Base-by-base conservation (phyloP, 2,797 vertebrate genomes). In the Aulostomus chinensis region DNA sequence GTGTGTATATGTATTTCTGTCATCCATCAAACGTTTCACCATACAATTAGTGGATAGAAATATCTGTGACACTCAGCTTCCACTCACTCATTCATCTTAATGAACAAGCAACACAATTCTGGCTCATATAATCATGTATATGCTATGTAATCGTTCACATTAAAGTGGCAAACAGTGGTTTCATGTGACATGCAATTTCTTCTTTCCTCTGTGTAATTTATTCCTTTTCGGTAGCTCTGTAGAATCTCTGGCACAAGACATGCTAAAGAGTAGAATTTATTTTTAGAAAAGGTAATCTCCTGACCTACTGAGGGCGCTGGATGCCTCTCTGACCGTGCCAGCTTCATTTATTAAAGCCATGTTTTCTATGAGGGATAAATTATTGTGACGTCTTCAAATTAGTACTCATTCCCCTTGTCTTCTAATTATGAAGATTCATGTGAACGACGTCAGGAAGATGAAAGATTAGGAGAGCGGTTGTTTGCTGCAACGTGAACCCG, bases 341-440 rank as follows among this genome's bases (percentile, higher is more conserved):
- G 52, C 59, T 86, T 79, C 73, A 83, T 88, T 78, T 75, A 89
- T 88, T 85, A 86, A 77, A 80, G 48, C 51, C 46, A 31, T 56
- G 59, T 83, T 86, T 73, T 78, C 67, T 52, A 59, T 62, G 37
- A 73, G 57, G 38, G 55, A 32, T 83, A 78, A 80, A 88, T 86
- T 68, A 69, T 68, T 78, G 58, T 58, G 65, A 72, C 47, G 4
- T 81, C 74, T 77, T 79, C 41, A 85, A 86, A 84, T 81, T 71
- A 66, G 50, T 68, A 51, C 72, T 57, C 60, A 7, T 39, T 73
- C 33, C 32, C 43, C 20, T 17, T 38, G 58, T 83, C 84, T 79
- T 88, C 73, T 90, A 90, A 88, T 91, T 91, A 88, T 30, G 53
- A 84, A 73, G 81, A 83, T 80, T 85, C 68, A 87, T 89, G 81